Percentiles rank a stretch among this genome's conserved stretches.
These are phyloP conservation scores for Drosophila kohkoa DNA, from an alignment of 1,140 invertebrate species.

Conservation along the genomic window DNA sequence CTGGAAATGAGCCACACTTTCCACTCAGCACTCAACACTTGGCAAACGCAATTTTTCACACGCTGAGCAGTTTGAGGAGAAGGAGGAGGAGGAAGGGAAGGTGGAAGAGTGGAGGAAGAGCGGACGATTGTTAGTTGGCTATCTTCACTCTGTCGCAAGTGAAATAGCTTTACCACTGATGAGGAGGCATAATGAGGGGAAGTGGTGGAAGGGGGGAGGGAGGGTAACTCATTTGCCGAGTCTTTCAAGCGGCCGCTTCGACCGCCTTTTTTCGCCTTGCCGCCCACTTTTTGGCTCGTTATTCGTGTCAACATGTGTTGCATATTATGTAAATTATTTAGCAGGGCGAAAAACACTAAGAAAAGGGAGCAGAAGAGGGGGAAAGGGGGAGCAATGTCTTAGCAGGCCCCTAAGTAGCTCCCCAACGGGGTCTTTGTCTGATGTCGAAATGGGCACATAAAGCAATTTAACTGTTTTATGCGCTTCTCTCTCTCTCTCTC, in stretches of 20 bases:
- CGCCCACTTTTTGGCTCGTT: constrained; percentile 35
- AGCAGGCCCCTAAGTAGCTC: constrained; percentile 53
- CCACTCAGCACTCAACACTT: constrained; percentile 36
- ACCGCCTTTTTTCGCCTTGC: background rate
- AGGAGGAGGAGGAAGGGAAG: background rate
- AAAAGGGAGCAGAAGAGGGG: background rate
- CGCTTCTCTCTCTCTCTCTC: constrained; percentile 24
- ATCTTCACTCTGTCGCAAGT: constrained; percentile 16
- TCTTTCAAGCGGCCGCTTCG: constrained; percentile 17
- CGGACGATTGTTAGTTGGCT: constrained; percentile 4
- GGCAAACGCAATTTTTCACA: constrained; percentile 45
- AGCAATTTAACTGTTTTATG: constrained; percentile 82
- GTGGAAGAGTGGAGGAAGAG: background rate
- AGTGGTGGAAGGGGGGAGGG: background rate
- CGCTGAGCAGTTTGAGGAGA: constrained; percentile 9
- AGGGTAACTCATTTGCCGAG: background rate
- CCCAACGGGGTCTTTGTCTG: constrained; percentile 59
- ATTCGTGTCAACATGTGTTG: constrained; percentile 80
- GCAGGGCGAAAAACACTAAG: constrained; percentile 51
- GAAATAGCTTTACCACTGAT: constrained; percentile 2
- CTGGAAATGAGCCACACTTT: constrained; percentile 30
- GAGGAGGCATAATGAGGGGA: background rate
- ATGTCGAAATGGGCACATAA: constrained; percentile 78
- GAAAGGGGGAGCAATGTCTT: constrained; percentile 10
- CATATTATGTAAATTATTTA: constrained; percentile 82